Percentiles rank a stretch among this genome's conserved stretches.
These are phyloP conservation scores for Mimumesa dahlbomi DNA, from an alignment of 2,888 invertebrate genomes.

Conservation along the genomic window DNA sequence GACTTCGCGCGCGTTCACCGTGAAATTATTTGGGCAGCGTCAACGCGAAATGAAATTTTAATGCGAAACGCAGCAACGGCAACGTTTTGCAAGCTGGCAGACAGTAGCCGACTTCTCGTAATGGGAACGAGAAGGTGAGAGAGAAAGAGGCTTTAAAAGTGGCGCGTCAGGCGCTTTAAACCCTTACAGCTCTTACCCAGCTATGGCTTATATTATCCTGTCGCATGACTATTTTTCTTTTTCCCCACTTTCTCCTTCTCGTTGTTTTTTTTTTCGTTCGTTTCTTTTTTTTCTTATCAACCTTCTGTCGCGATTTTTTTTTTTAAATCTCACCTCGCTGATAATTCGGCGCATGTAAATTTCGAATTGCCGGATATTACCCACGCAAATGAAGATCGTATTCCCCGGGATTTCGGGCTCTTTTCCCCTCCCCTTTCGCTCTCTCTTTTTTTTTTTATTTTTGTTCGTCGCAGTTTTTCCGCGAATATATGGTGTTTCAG, in stretches of 20 bases:
- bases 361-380: conserved; percentile 29
- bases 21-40: conserved; percentile 64
- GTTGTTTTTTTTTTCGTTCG: background rate
- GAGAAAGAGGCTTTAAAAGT: conserved; percentile 36
- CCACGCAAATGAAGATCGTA: conserved; percentile 36
- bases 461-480: no score
- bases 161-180: conserved; percentile 51
- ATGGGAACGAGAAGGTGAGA: conserved; percentile 19
- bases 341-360: conserved; percentile 1
- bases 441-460: conserved; percentile 14
- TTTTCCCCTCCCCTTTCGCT: background rate
- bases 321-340: conserved; percentile 14
- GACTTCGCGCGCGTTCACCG: conserved; percentile 42
- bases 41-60: conserved; percentile 60
- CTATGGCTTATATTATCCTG: conserved; percentile 36
- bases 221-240: conserved; percentile 19
- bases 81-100: conserved; percentile 47
- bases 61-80: conserved; percentile 39
- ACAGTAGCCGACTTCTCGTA: conserved; percentile 23
- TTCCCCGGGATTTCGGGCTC: background rate
- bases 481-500: no score
- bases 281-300: no score
- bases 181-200: conserved; percentile 14
- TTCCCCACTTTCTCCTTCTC: background rate
- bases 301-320: no score